Conservation (phyloP, 2,797 vertebrate species). For the Poeciliopsis infans region DNA sequence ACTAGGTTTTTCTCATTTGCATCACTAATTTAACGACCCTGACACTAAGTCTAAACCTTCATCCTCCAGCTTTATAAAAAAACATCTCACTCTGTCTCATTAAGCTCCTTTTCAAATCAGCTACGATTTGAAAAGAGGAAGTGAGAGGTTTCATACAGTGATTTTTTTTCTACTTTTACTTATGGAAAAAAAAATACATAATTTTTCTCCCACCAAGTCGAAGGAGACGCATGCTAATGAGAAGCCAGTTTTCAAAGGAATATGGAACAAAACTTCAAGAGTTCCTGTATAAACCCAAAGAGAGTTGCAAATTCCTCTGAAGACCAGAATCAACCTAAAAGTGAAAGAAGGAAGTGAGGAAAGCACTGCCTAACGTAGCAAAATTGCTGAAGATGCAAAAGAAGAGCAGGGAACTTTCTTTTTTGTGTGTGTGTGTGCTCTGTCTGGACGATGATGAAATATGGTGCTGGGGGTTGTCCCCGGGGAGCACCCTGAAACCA, state of each 20-base stretch:
- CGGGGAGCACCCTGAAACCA: conserved; percentile 41
- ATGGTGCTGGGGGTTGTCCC: conserved; percentile 52
- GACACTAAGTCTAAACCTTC: not conserved
- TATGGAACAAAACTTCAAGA: conserved; percentile 1
- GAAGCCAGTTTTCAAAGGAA: conserved; percentile 2
- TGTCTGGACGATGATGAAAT: conserved; percentile 70
- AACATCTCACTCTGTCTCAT: not conserved
- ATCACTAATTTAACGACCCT: not conserved
- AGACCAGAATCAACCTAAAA: conserved; percentile 4
- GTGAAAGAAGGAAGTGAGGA: conserved; percentile 38
- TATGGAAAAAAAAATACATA: not conserved
- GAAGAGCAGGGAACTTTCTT: conserved; percentile 49
- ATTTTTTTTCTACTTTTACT: not conserved
- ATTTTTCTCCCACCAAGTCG: not conserved
- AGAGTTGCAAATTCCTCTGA: conserved; percentile 3
- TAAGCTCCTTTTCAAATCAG: not conserved
- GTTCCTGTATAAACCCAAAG: not conserved
- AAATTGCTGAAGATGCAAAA: conserved; percentile 70
- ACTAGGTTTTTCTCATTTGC: not conserved
- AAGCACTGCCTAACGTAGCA: conserved; percentile 27
- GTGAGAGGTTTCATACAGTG: not conserved
- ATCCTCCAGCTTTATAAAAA: not conserved
- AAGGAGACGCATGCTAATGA: not conserved
- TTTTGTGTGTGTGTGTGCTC: conserved; percentile 22
- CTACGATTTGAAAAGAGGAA: too few species aligned